phyloP scores from a whole-genome alignment of 2,888 invertebrate species.

The Arctia plantaginis region DNA sequence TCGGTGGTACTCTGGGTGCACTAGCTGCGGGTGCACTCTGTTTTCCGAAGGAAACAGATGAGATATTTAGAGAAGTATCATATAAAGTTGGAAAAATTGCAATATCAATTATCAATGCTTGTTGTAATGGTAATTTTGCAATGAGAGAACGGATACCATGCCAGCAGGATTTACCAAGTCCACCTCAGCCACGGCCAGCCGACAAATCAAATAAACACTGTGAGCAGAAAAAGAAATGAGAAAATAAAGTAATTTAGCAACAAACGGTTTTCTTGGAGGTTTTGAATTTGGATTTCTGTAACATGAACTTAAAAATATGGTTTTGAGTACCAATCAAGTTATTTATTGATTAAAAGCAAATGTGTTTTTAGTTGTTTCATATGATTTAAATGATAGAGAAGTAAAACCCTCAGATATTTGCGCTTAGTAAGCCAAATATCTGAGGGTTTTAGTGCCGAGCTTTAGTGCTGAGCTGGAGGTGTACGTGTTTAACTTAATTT shows the following conservation, averaged over 20 bases:
- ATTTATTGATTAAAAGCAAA: neutral
- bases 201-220: constrained; percentile 27
- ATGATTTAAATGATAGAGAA: neutral
- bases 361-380: neutral
- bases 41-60: constrained; percentile 73
- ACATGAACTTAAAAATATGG: neutral
- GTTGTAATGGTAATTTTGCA: constrained; percentile 47
- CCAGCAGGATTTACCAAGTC: constrained; percentile 56
- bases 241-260: neutral
- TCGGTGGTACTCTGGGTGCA: constrained; percentile 58
- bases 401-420: neutral
- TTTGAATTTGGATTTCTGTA: neutral
- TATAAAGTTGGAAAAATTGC: constrained; percentile 48
- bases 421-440: neutral
- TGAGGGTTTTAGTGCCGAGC: neutral
- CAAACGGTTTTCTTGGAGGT: neutral
- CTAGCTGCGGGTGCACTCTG: constrained; percentile 63
- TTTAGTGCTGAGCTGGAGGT: too few relatives aligned
- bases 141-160: constrained; percentile 63
- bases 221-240: neutral
- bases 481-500: neutral
- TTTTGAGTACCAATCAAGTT: neutral
- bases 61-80: constrained; percentile 54
- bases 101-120: constrained; percentile 52
- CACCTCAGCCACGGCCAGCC: constrained; percentile 28